phyloP scores from a whole-genome alignment of 2,888 invertebrate genomes.

The Acholoe squamosa region DNA sequence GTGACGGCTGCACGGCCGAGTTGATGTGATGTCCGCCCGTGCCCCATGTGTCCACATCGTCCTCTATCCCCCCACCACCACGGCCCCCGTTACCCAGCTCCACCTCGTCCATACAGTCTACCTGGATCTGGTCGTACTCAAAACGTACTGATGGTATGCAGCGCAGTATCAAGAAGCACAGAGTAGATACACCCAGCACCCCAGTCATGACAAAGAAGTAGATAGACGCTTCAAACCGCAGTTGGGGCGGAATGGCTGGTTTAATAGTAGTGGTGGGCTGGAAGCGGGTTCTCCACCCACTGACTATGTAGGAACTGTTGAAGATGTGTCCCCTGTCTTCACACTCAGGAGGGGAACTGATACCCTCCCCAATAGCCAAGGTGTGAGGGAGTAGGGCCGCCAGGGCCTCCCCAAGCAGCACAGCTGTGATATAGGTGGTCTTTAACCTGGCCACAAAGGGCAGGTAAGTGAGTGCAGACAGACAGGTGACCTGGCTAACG shows the following conservation, averaged over 20 bases:
- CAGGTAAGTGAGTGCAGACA: conserved; percentile 67
- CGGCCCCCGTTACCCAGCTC: conserved; percentile 30
- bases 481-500: conserved; percentile 62
- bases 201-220: conserved; percentile 66
- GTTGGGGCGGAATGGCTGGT: conserved; percentile 32
- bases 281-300: conserved; percentile 25
- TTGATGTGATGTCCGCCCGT: not conserved
- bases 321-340: not conserved
- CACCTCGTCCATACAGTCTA: conserved; percentile 62
- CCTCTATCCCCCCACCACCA: conserved; percentile 50
- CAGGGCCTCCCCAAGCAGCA: conserved; percentile 67
- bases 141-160: conserved; percentile 47
- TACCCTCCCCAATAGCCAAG: conserved; percentile 67
- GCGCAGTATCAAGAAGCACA: conserved; percentile 66
- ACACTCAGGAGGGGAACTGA: conserved; percentile 56
- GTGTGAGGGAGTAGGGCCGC: conserved; percentile 67
- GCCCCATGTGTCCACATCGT: conserved; percentile 46
- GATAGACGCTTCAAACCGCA: conserved; percentile 36
- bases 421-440: conserved; percentile 65
- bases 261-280: conserved; percentile 47
- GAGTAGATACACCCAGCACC: conserved; percentile 58
- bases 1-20: not conserved
- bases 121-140: conserved; percentile 64
- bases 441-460: conserved; percentile 66
- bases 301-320: conserved; percentile 2